These are phyloP conservation scores for Tenualosa thibaudeaui DNA, from an alignment of 2,797 vertebrate genomes.

Conservation along the genomic window DNA sequence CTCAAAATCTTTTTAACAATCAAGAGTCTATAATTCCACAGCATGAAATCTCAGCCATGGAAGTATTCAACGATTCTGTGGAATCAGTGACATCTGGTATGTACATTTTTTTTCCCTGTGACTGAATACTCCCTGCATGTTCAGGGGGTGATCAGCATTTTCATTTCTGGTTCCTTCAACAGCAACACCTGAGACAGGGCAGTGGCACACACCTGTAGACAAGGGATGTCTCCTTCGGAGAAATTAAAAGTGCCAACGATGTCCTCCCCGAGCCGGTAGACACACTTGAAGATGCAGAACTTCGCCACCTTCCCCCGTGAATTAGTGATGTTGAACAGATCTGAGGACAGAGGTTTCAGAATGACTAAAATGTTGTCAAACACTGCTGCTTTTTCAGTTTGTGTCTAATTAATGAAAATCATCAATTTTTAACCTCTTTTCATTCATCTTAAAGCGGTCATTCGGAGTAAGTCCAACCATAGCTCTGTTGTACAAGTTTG, in stretches of 20 bases:
- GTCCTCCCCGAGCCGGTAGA: slow-evolving; percentile 95
- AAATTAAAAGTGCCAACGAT: slow-evolving; percentile 93
- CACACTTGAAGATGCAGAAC: slow-evolving; percentile 95
- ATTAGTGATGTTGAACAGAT: slow-evolving; percentile 96
- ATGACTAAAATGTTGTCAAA: too few species aligned
- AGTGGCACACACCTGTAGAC: slow-evolving; percentile 84
- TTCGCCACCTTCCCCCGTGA: slow-evolving; percentile 91
- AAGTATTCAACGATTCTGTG: not conserved
- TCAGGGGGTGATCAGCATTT: not conserved
- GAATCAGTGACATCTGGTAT: not conserved
- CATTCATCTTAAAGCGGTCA: too few species aligned
- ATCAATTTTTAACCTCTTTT: too few species aligned
- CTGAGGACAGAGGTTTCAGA: slow-evolving; percentile 63
- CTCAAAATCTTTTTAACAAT: not conserved
- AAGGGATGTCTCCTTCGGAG: slow-evolving; percentile 93
- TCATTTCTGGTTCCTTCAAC: not conserved
- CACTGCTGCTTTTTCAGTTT: too few species aligned
- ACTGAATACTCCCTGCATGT: not conserved
- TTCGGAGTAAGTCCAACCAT: too few species aligned
- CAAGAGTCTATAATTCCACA: not conserved
- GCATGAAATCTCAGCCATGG: not conserved
- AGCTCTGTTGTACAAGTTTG: too few species aligned
- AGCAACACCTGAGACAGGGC: not conserved
- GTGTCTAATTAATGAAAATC: too few species aligned
- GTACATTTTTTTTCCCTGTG: not conserved